phyloP scores from a whole-genome alignment of 2,888 invertebrate species.

The Cancer borealis region DNA sequence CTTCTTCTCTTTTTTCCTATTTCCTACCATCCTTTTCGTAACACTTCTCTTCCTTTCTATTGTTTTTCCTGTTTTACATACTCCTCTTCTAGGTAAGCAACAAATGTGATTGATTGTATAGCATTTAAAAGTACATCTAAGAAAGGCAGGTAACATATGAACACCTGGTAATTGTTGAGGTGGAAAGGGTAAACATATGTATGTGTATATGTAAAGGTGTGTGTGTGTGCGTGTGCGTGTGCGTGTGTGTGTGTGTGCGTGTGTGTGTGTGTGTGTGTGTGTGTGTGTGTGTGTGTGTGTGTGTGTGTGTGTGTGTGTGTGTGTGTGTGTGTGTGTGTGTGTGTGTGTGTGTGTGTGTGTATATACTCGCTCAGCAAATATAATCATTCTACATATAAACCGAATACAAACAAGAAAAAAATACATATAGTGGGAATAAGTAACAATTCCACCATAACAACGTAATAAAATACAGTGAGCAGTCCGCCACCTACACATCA shows the following conservation, averaged over 20 bases:
- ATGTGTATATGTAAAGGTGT: neutral
- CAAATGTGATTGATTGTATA: too few relatives aligned
- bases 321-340: neutral
- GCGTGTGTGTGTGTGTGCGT: slow-evolving; percentile 1
- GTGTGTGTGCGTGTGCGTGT: neutral
- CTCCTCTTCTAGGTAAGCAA: too few relatives aligned
- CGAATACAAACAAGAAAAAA: too few relatives aligned
- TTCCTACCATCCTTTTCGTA: too few relatives aligned
- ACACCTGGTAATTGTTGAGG: too few relatives aligned
- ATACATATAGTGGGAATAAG: neutral
- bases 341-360: too few relatives aligned
- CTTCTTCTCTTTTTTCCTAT: too few relatives aligned
- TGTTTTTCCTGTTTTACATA: too few relatives aligned
- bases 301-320: neutral
- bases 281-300: neutral
- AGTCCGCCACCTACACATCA: neutral
- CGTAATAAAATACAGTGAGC: neutral
- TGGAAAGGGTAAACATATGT: neutral
- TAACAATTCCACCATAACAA: neutral
- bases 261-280: slow-evolving; percentile 44
- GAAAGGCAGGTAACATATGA: too few relatives aligned
- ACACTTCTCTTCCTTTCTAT: too few relatives aligned
- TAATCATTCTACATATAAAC: neutral
- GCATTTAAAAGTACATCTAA: too few relatives aligned
- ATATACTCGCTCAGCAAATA: neutral